phyloP scores from a whole-genome alignment of 2,113 vertebrate species.

The Petrocephalus zakoni region DNA sequence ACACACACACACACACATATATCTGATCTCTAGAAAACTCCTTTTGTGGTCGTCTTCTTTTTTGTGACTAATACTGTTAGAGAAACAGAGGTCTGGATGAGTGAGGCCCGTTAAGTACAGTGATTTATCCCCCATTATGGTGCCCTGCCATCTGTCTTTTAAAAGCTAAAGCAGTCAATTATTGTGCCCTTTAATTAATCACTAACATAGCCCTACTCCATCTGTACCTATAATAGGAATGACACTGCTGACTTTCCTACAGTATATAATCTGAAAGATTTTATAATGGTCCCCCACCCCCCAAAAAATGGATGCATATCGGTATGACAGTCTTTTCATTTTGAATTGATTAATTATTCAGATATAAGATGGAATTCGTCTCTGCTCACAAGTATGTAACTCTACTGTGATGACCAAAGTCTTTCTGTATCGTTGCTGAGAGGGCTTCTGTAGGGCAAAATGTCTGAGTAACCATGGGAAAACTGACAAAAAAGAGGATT shows the following conservation, averaged over 20 bases:
- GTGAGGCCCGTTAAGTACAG: constrained; percentile 38
- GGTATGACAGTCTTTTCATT: neutral
- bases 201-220: constrained; percentile 44
- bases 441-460: neutral
- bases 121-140: constrained; percentile 46
- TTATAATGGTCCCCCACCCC: neutral
- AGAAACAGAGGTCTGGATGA: constrained; percentile 24
- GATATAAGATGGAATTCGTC: neutral
- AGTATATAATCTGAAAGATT: neutral
- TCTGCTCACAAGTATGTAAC: neutral
- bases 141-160: constrained; percentile 51
- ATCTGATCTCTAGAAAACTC: neutral
- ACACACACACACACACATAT: neutral
- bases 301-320: neutral
- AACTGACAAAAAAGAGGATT: neutral
- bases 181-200: constrained; percentile 49
- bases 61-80: constrained; percentile 13
- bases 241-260: constrained; percentile 28
- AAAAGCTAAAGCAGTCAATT: constrained; percentile 45
- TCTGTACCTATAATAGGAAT: constrained; percentile 38
- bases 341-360: neutral
- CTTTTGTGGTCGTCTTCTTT: neutral
- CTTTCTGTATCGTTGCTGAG: neutral
- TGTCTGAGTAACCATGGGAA: neutral
- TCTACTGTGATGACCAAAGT: neutral